Conservation (phyloP, 2,888 invertebrate species). For the Leistus spinibarbis region DNA sequence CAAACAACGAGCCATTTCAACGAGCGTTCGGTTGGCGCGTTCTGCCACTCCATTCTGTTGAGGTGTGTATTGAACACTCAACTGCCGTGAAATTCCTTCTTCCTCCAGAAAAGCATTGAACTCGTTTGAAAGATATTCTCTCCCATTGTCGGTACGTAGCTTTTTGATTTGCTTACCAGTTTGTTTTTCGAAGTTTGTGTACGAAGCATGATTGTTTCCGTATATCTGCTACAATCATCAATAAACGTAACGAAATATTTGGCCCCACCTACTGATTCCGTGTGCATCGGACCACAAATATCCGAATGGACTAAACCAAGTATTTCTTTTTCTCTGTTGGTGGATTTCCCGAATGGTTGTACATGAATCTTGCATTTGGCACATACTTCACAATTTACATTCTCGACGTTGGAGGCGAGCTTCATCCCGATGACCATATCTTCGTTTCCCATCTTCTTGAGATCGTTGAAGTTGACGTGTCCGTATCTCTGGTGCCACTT, state of each 20-base stretch:
- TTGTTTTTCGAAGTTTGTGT: too few species aligned
- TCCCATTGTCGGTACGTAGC: constrained; percentile 40
- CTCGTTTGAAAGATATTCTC: constrained; percentile 30
- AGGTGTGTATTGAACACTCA: constrained; percentile 46
- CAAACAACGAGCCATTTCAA: too few species aligned
- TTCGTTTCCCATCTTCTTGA: constrained; percentile 38
- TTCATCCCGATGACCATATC: constrained; percentile 41
- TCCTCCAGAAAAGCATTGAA: constrained; percentile 40
- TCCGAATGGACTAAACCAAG: constrained; percentile 43
- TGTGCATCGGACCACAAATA: too few species aligned
- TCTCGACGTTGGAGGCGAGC: not conserved
- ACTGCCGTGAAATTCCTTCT: constrained; percentile 44
- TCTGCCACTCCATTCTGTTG: too few species aligned
- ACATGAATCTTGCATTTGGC: constrained; percentile 42
- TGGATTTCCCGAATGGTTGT: constrained; percentile 38
- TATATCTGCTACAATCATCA: constrained; percentile 45
- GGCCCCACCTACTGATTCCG: constrained; percentile 42
- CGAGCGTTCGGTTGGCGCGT: constrained; percentile 46
- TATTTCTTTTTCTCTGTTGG: constrained; percentile 31
- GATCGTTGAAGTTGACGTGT: constrained; percentile 42
- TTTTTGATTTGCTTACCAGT: constrained; percentile 30
- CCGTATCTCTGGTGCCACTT: constrained; percentile 43
- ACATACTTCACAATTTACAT: constrained; percentile 34
- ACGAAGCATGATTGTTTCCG: constrained; percentile 37
- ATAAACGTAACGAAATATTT: constrained; percentile 46